Conservation (phyloP, 2,113 vertebrate species). For the Phyllostomus discolor region DNA sequence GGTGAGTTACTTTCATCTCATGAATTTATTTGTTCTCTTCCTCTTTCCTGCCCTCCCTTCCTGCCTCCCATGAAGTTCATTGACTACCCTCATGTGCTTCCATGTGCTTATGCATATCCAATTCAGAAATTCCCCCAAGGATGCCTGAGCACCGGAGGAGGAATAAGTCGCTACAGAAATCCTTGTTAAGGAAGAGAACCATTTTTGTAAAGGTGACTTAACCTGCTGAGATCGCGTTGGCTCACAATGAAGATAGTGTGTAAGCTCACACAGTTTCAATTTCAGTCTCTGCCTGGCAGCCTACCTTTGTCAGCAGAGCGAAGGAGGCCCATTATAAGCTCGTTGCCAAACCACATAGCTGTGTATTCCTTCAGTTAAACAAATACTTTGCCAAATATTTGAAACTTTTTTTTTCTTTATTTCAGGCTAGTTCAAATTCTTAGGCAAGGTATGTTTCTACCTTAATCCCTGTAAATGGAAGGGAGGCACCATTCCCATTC, state of each 20-base stretch:
- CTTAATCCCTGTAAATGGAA: not conserved
- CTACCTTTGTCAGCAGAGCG: not conserved
- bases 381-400: slow-evolving; percentile 13
- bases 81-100: not conserved
- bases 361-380: not conserved
- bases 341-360: not conserved
- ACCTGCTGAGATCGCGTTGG: not conserved
- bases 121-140: not conserved
- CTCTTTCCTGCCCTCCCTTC: not conserved
- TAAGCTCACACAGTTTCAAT: not conserved
- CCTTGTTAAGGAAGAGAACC: slow-evolving; percentile 36
- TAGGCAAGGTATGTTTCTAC: not conserved
- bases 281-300: not conserved
- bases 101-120: not conserved
- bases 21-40: not conserved
- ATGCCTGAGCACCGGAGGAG: not conserved
- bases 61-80: not conserved
- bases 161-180: not conserved
- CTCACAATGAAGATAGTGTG: not conserved
- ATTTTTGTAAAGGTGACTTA: slow-evolving; percentile 35
- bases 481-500: not conserved
- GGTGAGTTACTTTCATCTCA: not conserved
- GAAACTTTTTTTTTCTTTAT: not conserved
- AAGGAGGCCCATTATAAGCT: not conserved
- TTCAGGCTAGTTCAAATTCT: not conserved